Evolutionary conservation across 2,888 invertebrate species (phyloP).

Genomic region (Nudaria mundana): DNA sequence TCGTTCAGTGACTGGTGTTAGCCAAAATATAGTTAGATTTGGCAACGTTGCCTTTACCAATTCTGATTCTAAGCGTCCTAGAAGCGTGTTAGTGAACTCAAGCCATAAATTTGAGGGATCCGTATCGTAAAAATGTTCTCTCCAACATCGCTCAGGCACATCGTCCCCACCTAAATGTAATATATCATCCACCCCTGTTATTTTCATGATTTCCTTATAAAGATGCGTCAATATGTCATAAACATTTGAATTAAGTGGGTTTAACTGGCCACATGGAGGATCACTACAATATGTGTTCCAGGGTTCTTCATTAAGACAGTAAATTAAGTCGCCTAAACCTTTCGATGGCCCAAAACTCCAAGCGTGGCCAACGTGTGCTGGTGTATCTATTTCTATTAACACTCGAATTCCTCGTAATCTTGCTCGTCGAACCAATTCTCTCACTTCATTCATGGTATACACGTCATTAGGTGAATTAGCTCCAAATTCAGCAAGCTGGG

Average conservation of each 20-base stretch:
- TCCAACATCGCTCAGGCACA: slow-evolving; percentile 88
- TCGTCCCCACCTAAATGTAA: slow-evolving; percentile 90
- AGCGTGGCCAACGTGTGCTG: slow-evolving; percentile 90
- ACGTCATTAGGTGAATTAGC: slow-evolving; percentile 88
- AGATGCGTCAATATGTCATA: slow-evolving; percentile 85
- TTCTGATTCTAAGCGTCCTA: slow-evolving; percentile 79
- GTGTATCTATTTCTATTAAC: slow-evolving; percentile 92
- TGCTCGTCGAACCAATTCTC: slow-evolving; percentile 88
- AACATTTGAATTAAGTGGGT: slow-evolving; percentile 86
- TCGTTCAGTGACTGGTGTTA: slow-evolving; percentile 43
- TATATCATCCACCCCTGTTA: slow-evolving; percentile 88
- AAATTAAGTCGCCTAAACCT: slow-evolving; percentile 85
- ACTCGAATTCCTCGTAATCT: slow-evolving; percentile 91
- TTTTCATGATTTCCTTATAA: slow-evolving; percentile 86
- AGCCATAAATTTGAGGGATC: slow-evolving; percentile 86
- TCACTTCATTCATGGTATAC: slow-evolving; percentile 85
- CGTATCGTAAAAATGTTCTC: slow-evolving; percentile 81
- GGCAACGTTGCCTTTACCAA: slow-evolving; percentile 56
- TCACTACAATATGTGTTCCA: slow-evolving; percentile 88
- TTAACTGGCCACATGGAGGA: slow-evolving; percentile 91
- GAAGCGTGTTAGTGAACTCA: slow-evolving; percentile 84
- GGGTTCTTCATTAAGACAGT: slow-evolving; percentile 87
- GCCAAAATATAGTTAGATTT: slow-evolving; percentile 54
- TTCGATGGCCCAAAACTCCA: slow-evolving; percentile 88
- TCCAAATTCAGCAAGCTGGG: slow-evolving; percentile 88